phyloP scores from a whole-genome alignment of 2,797 vertebrate species.

The Gymnopithys bicolor region DNA sequence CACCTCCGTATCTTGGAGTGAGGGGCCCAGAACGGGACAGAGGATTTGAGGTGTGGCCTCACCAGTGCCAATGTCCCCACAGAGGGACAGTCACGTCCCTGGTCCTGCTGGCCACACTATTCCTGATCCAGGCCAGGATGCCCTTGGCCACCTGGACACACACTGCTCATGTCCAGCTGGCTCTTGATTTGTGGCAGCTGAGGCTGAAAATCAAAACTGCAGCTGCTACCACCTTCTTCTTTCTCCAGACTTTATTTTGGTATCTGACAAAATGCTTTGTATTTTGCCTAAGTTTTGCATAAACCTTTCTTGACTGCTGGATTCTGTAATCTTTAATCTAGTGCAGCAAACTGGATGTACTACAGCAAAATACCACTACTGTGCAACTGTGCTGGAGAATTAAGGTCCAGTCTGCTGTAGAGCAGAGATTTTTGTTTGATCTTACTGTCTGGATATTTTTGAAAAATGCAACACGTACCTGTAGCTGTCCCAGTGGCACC shows the following conservation, averaged over 20 bases:
- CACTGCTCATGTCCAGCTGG: not conserved
- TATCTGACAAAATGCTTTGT: not conserved
- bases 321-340: not conserved
- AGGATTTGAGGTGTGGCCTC: not conserved
- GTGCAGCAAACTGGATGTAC: not conserved
- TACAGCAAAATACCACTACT: not conserved
- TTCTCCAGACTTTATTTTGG: not conserved
- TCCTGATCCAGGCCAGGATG: not conserved
- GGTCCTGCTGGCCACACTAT: not conserved
- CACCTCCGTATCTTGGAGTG: not conserved
- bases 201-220: not conserved
- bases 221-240: not conserved
- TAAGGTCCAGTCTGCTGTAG: not conserved
- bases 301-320: not conserved
- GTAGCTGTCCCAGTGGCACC: not conserved
- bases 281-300: not conserved
- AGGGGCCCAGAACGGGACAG: not conserved
- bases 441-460: not conserved
- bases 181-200: not conserved
- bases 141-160: not conserved
- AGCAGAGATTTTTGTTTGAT: not conserved
- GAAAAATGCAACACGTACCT: not conserved
- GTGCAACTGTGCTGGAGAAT: not conserved
- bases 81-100: not conserved
- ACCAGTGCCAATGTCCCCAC: too few species aligned